These are phyloP conservation scores for Miichthys miiuy DNA, from an alignment of 2,797 vertebrate genomes.

Conservation along the genomic window DNA sequence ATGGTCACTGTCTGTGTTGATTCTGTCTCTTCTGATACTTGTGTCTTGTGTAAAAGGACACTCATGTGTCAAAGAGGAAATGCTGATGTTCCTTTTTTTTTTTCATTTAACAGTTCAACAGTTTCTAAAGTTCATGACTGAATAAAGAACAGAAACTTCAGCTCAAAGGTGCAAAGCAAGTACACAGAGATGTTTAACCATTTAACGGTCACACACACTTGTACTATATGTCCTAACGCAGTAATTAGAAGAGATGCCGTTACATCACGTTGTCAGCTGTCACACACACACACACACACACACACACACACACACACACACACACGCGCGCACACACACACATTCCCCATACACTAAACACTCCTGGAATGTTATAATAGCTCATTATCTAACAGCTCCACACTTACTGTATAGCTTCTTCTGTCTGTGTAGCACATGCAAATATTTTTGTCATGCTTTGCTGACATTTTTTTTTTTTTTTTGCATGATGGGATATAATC, in stretches of 20 bases:
- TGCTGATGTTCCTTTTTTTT: constrained; percentile 70
- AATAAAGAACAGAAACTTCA: constrained; percentile 72
- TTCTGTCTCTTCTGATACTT: constrained; percentile 52
- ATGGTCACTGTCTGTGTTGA: constrained; percentile 38
- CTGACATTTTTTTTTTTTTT: constrained; percentile 53
- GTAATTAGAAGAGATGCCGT: constrained; percentile 49
- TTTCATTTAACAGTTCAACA: constrained; percentile 60
- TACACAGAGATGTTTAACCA: constrained; percentile 60
- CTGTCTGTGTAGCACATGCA: constrained; percentile 5
- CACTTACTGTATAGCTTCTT: constrained; percentile 30
- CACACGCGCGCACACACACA: constrained; percentile 33
- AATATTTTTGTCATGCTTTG: constrained; percentile 34
- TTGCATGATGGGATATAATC: constrained; percentile 27
- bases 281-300: constrained; percentile 14
- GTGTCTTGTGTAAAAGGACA: constrained; percentile 58
- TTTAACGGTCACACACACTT: constrained; percentile 30
- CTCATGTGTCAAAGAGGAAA: constrained; percentile 76
- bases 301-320: constrained; percentile 15
- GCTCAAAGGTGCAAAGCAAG: constrained; percentile 50
- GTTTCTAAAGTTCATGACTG: constrained; percentile 59
- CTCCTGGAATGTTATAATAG: constrained; percentile 45
- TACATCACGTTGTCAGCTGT: constrained; percentile 57
- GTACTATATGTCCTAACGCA: constrained; percentile 56
- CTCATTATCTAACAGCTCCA: constrained; percentile 30
- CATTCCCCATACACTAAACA: neutral